Base-by-base conservation (phyloP, 92 coral and sea anemone species). In the Chrysogorgia sp. region DNA sequence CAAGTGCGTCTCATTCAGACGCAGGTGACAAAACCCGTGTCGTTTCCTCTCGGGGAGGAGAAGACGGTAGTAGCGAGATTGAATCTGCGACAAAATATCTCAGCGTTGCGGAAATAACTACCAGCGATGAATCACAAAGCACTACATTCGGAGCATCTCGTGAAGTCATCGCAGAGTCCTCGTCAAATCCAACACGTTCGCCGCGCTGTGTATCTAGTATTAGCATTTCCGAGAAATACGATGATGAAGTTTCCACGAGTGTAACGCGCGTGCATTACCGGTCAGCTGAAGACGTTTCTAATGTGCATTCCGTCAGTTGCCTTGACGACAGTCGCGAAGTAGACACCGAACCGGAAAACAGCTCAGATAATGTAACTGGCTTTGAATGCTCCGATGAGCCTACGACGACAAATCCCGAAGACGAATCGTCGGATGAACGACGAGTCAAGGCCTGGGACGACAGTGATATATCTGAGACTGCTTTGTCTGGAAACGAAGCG, bases 211-310 rank as follows among this genome's bases (percentile, higher is more conserved):
- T 69, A 58, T 69, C 76, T 13, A 55, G 76, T 48, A 33, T 21
- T 40, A 22, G 40, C 17, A 20, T 69, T 69, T 13, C 60, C 56
- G 22, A 69, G 60, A 50, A 69, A 25, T 35, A 32, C 0, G 76
- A 69, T 69, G 60, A 69, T 60, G 76, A 40, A 15, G 34, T 67
- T 7, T 41, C 74, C 17, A 67, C 74, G 20, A 43, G 74, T 67
- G 57, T 7, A 47, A 47, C 15, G n/a, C 53, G 2, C 17, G 10
- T 47, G 14, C 17, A 47, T 15, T 47, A 12, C 53, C 2, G 17
- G n/a, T 7, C 53, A 2, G 53, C 15, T 12, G n/a, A 47, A 7
- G 53, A 7, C n/a, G 14, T 6, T n/a, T 2, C 10, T 15, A 15
- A 47, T 2, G n/a, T 15, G n/a, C 14, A 47, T 2, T 7, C 2